Conservation (phyloP, 2,113 vertebrate species). For the Strix aluco region DNA sequence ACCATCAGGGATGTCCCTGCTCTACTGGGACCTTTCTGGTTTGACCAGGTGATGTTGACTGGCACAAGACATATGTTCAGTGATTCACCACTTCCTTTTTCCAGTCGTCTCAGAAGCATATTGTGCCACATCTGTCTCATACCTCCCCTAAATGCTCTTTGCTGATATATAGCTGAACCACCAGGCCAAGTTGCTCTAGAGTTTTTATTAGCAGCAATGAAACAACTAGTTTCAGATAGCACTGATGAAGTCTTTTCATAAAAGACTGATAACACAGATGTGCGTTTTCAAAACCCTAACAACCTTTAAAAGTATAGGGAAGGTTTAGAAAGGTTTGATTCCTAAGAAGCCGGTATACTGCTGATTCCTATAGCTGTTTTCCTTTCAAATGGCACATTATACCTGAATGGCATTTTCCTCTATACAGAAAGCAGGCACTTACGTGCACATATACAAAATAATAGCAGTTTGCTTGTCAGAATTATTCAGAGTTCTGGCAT, state of each 20-base stretch:
- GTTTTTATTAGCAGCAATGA: not conserved
- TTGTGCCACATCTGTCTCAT: not conserved
- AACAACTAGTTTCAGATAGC: not conserved
- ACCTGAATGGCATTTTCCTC: slow-evolving; percentile 26
- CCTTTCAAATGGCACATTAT: slow-evolving; percentile 24
- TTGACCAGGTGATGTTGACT: not conserved
- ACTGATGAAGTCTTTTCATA: not conserved
- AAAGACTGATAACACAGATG: not conserved
- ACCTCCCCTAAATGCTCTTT: not conserved
- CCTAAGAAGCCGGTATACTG: not conserved
- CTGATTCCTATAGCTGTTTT: slow-evolving; percentile 31
- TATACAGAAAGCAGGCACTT: not conserved
- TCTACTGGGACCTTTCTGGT: not conserved
- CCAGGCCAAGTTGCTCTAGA: not conserved
- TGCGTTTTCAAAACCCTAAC: slow-evolving; percentile 25
- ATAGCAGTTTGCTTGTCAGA: slow-evolving; percentile 47
- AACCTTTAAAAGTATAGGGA: slow-evolving; percentile 49
- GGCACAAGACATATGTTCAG: not conserved
- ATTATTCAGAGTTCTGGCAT: slow-evolving; percentile 52
- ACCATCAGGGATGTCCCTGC: not conserved
- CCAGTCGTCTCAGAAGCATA: not conserved
- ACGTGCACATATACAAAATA: not conserved
- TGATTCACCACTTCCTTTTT: not conserved
- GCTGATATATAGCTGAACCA: not conserved
- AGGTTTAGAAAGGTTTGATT: slow-evolving; percentile 46